These are phyloP conservation scores for Pangasius larnaudii DNA, from an alignment of 2,797 vertebrate species.

Conservation along the genomic window DNA sequence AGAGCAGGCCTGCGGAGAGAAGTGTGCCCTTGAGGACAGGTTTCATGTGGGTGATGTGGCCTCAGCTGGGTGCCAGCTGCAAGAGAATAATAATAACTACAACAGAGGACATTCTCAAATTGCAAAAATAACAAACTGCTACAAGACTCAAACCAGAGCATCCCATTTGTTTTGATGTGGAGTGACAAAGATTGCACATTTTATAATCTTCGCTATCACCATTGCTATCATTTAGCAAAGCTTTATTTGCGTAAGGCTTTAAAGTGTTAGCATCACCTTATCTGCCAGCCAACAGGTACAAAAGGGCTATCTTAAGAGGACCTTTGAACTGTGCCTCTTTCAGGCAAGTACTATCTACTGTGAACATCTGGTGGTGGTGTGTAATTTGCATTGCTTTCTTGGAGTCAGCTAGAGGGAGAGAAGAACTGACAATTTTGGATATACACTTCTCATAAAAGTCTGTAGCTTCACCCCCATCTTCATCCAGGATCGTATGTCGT, in stretches of 20 bases:
- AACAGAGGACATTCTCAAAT: slow-evolving; percentile 19
- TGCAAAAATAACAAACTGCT: background rate
- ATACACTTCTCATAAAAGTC: background rate
- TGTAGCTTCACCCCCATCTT: slow-evolving; percentile 2
- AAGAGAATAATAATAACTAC: slow-evolving; percentile 37
- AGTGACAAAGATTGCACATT: background rate
- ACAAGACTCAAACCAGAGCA: background rate
- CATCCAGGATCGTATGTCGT: background rate
- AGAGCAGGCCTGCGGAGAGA: slow-evolving; percentile 23
- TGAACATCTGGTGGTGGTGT: slow-evolving; percentile 8
- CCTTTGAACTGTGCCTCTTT: slow-evolving; percentile 1
- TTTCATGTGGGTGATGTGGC: slow-evolving; percentile 38
- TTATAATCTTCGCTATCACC: background rate
- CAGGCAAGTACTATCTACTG: background rate
- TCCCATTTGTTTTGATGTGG: background rate
- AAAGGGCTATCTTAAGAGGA: background rate
- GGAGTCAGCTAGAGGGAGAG: background rate
- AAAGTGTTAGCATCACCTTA: slow-evolving; percentile 8
- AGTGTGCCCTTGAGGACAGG: slow-evolving; percentile 41
- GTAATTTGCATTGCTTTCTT: background rate
- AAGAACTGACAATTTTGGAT: slow-evolving; percentile 4
- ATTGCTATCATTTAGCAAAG: slow-evolving; percentile 15
- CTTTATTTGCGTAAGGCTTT: background rate
- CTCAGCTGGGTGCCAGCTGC: slow-evolving; percentile 31
- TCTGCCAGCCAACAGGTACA: background rate